phyloP scores from a whole-genome alignment of 2,797 vertebrate species.

The Enteromius trimaculatus region DNA sequence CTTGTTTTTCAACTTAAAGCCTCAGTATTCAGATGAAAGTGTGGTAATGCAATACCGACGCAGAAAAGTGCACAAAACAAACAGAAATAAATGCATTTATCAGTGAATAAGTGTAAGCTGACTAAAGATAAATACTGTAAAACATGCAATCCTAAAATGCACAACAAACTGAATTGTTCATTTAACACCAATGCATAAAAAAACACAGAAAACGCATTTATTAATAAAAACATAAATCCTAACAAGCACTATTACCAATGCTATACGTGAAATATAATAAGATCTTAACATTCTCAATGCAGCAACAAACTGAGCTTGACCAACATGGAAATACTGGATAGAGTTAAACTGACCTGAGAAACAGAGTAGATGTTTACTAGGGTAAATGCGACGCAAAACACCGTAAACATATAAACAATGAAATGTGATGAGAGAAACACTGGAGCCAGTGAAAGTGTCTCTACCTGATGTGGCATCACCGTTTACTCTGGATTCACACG shows the following conservation, averaged over 20 bases:
- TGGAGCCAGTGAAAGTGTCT: not conserved
- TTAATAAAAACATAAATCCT: not conserved
- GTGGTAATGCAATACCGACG: not conserved
- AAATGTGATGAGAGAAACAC: not conserved
- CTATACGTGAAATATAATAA: not conserved
- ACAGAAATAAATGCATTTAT: not conserved
- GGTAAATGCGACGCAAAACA: not conserved
- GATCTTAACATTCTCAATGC: not conserved
- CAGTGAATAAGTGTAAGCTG: not conserved
- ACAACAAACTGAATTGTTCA: no score
- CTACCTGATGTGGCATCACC: slow-evolving; percentile 50
- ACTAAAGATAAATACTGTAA: not conserved
- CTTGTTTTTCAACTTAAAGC: not conserved
- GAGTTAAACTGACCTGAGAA: not conserved
- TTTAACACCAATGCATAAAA: not conserved
- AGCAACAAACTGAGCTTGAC: not conserved
- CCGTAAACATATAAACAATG: not conserved
- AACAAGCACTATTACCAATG: not conserved
- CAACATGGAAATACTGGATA: not conserved
- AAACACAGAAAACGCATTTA: not conserved
- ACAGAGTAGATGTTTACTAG: not conserved
- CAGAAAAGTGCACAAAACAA: not conserved
- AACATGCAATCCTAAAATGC: no score
- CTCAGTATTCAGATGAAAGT: not conserved
- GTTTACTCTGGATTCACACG: slow-evolving; percentile 5